Conservation (phyloP, 2,888 invertebrate species). For the Xestobium rufovillosum region DNA sequence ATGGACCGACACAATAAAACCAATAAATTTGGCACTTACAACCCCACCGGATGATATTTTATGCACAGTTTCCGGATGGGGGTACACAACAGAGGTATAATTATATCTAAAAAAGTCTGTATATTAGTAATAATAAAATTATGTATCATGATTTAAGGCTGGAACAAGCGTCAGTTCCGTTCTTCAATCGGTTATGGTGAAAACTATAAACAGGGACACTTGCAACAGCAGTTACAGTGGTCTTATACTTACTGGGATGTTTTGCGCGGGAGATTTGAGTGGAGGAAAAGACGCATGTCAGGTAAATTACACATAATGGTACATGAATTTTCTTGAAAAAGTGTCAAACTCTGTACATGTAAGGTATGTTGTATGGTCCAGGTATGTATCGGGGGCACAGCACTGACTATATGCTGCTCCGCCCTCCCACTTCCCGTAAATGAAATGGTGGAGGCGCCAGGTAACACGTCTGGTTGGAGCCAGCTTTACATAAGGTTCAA, state of each 20-base stretch:
- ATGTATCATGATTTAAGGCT: background rate
- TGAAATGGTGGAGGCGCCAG: too few relatives aligned
- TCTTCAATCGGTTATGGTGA: background rate
- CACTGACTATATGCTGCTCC: too few relatives aligned
- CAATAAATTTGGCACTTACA: background rate
- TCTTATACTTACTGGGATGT: background rate
- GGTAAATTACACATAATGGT: background rate
- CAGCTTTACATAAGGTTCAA: too few relatives aligned
- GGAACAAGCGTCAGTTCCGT: background rate
- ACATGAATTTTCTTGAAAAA: background rate
- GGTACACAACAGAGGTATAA: slow-evolving; percentile 2
- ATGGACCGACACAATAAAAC: background rate
- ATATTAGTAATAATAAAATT: background rate
- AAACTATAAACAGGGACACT: background rate
- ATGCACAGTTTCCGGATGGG: background rate
- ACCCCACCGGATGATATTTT: background rate
- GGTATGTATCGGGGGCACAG: too few relatives aligned
- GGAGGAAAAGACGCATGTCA: slow-evolving; percentile 1
- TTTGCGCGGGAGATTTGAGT: background rate
- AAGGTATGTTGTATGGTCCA: too few relatives aligned
- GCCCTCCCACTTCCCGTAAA: too few relatives aligned
- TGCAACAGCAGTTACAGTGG: background rate
- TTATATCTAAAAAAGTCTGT: background rate
- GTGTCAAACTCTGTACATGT: too few relatives aligned
- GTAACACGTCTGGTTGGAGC: too few relatives aligned